Conservation (phyloP, 92 coral and sea anemone species). For the Porites evermanni region DNA sequence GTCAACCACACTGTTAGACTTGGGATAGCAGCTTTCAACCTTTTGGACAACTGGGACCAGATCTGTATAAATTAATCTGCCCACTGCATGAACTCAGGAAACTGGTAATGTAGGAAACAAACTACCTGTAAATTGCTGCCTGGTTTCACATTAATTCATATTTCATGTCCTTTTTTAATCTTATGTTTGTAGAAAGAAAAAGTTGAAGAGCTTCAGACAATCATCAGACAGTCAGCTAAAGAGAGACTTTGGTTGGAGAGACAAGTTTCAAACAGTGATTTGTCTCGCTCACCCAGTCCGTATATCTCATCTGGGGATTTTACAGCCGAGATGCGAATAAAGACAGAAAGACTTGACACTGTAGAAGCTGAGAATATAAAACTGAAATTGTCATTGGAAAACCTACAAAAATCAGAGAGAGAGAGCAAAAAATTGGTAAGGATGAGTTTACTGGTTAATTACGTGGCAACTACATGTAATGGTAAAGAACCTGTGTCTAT, state of each 20-base stretch:
- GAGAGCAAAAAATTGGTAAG: slow-evolving; percentile 75
- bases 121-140: neutral
- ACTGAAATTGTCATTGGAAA: slow-evolving; percentile 56
- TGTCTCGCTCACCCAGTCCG: slow-evolving; percentile 70
- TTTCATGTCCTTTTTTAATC: neutral
- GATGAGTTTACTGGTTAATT: neutral
- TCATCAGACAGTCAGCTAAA: slow-evolving; percentile 84
- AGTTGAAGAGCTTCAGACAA: slow-evolving; percentile 84
- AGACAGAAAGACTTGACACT: slow-evolving; percentile 19
- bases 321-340: slow-evolving; percentile 37
- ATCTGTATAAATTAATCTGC: too few relatives aligned
- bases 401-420: slow-evolving; percentile 62
- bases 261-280: slow-evolving; percentile 70
- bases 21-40: too few relatives aligned
- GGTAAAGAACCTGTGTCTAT: too few relatives aligned
- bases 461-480: too few relatives aligned
- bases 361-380: slow-evolving; percentile 67
- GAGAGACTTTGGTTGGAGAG: slow-evolving; percentile 90
- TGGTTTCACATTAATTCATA: neutral
- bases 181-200: slow-evolving; percentile 68
- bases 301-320: slow-evolving; percentile 39
- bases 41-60: too few relatives aligned
- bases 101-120: too few relatives aligned
- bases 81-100: too few relatives aligned
- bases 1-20: too few relatives aligned